Base-by-base conservation (phyloP, 2,113 vertebrate species). In the Psettodes erumei region DNA sequence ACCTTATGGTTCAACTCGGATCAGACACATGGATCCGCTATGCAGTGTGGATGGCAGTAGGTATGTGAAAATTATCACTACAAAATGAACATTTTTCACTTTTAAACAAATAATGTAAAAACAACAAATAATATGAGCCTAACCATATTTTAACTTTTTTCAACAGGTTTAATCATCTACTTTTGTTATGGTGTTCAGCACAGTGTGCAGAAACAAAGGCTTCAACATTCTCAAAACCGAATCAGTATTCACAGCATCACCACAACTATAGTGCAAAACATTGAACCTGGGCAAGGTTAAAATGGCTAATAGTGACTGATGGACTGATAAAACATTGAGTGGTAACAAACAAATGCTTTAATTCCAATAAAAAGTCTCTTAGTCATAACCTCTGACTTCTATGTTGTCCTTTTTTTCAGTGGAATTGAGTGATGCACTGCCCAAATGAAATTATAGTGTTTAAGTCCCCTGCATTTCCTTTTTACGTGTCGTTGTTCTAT, bases 101-200 rank as follows among this genome's bases (percentile, higher is more conserved):
- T 64, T 71, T 12, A 8, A 23, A 5, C 5, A 27, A 75, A 65
- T 25, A 54, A 0, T 56, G 18, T 8, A 16, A 40, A 12, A 71
- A 18, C 2, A 50, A 38, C 0, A 28, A 53, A 21, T 23, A 25
- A 42, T 25, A 5, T 8, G 4, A 77, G 4, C 0, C 15, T 67
- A 4, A 63, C 6, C 3, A 3, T 16, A 13, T 12, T 35, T 9
- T 75, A 19, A 25, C 25, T 58, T 79, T 45, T 47, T 4, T 50
- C 51, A 43, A 80, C 79, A 96, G 95, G 95, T 67, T 81, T 96
- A 58, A 69, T 95, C 10, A 94, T 96, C 88, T 96, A 96, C 84
- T 96, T 96, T 86, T 73, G 86, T 62, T 97, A 96, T 0, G 95
- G 96, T 4, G 91, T 96, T 69, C 60, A 71, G 25, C 94, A 95